Base-by-base conservation (phyloP, 2,888 invertebrate genomes). In the Macropis europaea region DNA sequence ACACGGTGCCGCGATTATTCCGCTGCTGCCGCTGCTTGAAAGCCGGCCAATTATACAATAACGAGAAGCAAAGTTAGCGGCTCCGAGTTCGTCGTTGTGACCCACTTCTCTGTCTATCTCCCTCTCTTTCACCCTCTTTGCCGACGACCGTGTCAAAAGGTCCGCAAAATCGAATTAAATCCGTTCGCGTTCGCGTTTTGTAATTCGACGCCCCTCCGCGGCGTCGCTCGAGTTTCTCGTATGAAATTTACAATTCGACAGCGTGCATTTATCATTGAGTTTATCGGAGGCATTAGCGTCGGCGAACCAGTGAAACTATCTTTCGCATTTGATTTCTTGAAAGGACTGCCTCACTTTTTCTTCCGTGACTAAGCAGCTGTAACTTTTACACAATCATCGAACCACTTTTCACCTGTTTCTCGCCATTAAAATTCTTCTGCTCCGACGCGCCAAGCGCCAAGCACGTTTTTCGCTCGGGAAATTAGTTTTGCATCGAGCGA, bases 1-100 rank as follows among this genome's bases (percentile, higher is more conserved):
- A 34, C 57, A 66, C 59, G 64, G 66, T 52, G 59, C 54, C 32
- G 47, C 64, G 76, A 70, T 59, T 63, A 62, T 62, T 59, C 38
- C 26, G 64, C 63, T 43, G 60, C 69, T 47, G 76, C 67, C n/a
- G n/a, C n/a, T n/a, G n/a, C 77, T 69, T 73, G 70, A 56, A 69
- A 30, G n/a, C n/a, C 60, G 34, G 45, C 32, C 76, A 80, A 78
- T 80, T 80, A 80, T 78, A 80, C 80, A 77, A 80, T 61, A 72
- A 66, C 60, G 61, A 66, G 68, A 54, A 53, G 59, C 48, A 42
- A 59, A 54, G 47, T 30, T 50, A 40, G 50, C 43, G 64, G 60
- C 70, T 70, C n/a, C 63, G 54, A 66, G 67, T 77, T 72, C 69
- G 64, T 74, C 54, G 56, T 54, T 48, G 48, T 59, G 66, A 73